Evolutionary conservation across 2,113 vertebrate species (phyloP), one percentile per base, ranked within the genome.

Genomic region (Engraulis encrasicolus): DNA sequence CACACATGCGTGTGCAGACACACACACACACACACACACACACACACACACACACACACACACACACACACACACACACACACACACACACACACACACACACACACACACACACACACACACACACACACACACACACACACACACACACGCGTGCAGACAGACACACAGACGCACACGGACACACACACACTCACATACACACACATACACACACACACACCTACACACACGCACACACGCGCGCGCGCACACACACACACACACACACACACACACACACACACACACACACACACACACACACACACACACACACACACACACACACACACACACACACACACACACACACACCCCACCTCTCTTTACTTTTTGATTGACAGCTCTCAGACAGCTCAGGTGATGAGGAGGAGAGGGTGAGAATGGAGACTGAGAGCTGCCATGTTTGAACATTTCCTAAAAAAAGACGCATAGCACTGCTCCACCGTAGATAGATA

Each of bases 381-480:
- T 91, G 91, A 90, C 89, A 89, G 87, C 84, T 86, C 86, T 88
- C 86, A 89, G 88, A 90, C 86, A 89, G 87, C 85, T 90, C 88
- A 89, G 89, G 88, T 91, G 89, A 88, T 89, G 91, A 90, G 87
- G 88, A 91, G 87, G 91, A 90, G 89, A 89, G 87, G 87, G 91
- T 88, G 87, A 86, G 89, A 87, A 89, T 90, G 85, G 87, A 88
- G 87, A 88, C 83, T 85, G 88, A 88, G 88, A 88, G 86, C 88
- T 88, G 88, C 89, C 89, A 90, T 90, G 86, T 91, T 89, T 89
- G 87, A 90, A 91, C 91, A 89, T 88, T 88, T 90, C 89, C 82
- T 85, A 89, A 89, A 89, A n/a, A 84, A 89, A 85, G 86, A 89
- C 66, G 85, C 40, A 87, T 83, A 84, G 84, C 84, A 84, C 86